phyloP scores from a whole-genome alignment of 2,888 invertebrate genomes.

The Harpalus rubripes region DNA sequence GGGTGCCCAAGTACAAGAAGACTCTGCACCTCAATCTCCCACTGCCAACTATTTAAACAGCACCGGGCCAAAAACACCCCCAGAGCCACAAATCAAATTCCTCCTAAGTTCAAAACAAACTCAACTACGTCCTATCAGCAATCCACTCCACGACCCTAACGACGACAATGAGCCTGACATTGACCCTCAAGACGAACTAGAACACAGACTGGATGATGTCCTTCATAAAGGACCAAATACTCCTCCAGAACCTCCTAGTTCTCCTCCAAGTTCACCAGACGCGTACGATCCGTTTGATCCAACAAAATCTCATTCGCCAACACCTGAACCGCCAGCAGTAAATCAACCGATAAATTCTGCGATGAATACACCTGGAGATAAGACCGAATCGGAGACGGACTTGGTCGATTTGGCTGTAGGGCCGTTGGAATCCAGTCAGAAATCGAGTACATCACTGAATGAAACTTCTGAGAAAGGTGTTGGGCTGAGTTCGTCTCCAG shows the following conservation, averaged over 20 bases:
- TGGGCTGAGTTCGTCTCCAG: constrained; percentile 72
- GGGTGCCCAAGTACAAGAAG: constrained; percentile 72
- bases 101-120: constrained; percentile 79
- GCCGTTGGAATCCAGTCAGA: constrained; percentile 78
- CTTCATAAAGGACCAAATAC: constrained; percentile 86
- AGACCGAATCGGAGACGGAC: constrained; percentile 64
- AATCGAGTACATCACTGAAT: constrained; percentile 78
- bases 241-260: constrained; percentile 84
- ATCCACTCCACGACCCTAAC: constrained; percentile 82
- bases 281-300: constrained; percentile 96
- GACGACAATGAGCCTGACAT: constrained; percentile 76
- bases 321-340: constrained; percentile 77
- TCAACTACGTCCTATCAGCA: constrained; percentile 79
- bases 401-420: constrained; percentile 67
- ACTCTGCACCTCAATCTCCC: constrained; percentile 71
- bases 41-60: constrained; percentile 72
- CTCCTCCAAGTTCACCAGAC: constrained; percentile 87
- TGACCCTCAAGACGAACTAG: constrained; percentile 71
- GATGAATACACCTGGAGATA: constrained; percentile 54
- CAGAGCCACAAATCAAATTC: constrained; percentile 86
- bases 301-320: constrained; percentile 88
- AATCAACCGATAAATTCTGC: constrained; percentile 46
- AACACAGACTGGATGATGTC: constrained; percentile 69
- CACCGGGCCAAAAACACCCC: constrained; percentile 87
- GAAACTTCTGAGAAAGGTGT: constrained; percentile 78